Percentiles rank a stretch among this genome's conserved stretches.
These are phyloP conservation scores for Drosophila pallidifrons DNA, from an alignment of 1,140 invertebrate species.

Conservation along the genomic window DNA sequence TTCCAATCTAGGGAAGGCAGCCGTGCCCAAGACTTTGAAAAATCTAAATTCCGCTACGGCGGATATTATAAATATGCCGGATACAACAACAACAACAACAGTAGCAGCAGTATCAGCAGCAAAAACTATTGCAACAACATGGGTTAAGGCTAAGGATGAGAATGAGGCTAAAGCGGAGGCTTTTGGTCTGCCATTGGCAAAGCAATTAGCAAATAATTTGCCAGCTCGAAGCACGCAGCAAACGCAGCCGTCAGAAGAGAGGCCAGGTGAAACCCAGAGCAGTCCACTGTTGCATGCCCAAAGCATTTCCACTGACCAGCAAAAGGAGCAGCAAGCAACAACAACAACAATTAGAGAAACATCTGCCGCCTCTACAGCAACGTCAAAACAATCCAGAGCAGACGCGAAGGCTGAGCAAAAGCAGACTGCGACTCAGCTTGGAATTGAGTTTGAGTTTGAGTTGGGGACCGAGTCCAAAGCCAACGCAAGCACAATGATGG, in stretches of 20 bases:
- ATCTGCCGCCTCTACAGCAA: slow-evolving; percentile 41
- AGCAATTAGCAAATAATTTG: slow-evolving; percentile 80
- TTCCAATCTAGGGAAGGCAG: slow-evolving; percentile 17
- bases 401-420: slow-evolving; percentile 23
- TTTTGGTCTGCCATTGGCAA: slow-evolving; percentile 55
- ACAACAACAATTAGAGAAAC: slow-evolving; percentile 34
- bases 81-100: slow-evolving; percentile 42
- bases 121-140: slow-evolving; percentile 25
- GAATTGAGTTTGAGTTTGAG: background rate
- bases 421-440: background rate
- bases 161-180: background rate
- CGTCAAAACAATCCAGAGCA: slow-evolving; percentile 68
- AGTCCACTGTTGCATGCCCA: slow-evolving; percentile 40
- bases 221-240: slow-evolving; percentile 55
- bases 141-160: background rate
- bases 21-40: slow-evolving; percentile 64
- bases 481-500: slow-evolving; percentile 64
- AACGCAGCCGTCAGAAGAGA: slow-evolving; percentile 9
- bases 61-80: slow-evolving; percentile 79
- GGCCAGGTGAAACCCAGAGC: slow-evolving; percentile 67
- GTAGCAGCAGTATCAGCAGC: slow-evolving; percentile 20
- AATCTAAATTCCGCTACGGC: slow-evolving; percentile 72
- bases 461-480: slow-evolving; percentile 11
- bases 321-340: slow-evolving; percentile 36
- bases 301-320: slow-evolving; percentile 63